phyloP scores from a whole-genome alignment of 2,888 invertebrate species.

The Tribolium freemani region DNA sequence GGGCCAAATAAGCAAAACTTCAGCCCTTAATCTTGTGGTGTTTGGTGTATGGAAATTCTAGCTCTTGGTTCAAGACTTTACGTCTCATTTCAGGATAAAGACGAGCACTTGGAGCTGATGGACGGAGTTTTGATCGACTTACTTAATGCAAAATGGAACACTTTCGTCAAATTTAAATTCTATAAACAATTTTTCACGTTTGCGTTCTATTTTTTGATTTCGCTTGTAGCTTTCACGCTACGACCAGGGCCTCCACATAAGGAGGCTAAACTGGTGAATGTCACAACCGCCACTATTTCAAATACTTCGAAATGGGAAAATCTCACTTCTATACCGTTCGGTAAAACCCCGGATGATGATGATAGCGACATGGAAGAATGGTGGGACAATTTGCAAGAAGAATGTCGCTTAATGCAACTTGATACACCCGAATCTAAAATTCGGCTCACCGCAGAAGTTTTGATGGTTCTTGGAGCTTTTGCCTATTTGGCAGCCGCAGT shows the following conservation, averaged over 20 bases:
- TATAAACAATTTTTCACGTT: constrained; percentile 94
- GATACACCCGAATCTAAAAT: constrained; percentile 74
- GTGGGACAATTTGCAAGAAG: constrained; percentile 81
- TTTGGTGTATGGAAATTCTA: constrained; percentile 82
- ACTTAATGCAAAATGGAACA: constrained; percentile 97
- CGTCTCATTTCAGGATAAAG: constrained; percentile 79
- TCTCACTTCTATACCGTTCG: constrained; percentile 36
- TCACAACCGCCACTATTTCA: constrained; percentile 53
- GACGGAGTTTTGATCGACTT: constrained; percentile 95
- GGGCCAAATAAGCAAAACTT: constrained; percentile 94
- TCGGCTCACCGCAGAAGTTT: constrained; percentile 82
- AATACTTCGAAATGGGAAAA: constrained; percentile 36
- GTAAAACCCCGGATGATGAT: constrained; percentile 52
- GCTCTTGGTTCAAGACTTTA: background rate
- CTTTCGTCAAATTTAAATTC: constrained; percentile 95
- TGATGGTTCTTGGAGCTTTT: constrained; percentile 86
- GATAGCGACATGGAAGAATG: constrained; percentile 75
- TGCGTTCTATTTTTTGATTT: constrained; percentile 90
- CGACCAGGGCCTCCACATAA: constrained; percentile 83
- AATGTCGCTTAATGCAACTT: constrained; percentile 80
- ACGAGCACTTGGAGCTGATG: constrained; percentile 94
- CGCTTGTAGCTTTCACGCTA: constrained; percentile 88
- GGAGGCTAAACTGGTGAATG: constrained; percentile 49
- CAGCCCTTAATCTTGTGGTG: constrained; percentile 94
- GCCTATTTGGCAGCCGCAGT: constrained; percentile 88